These are phyloP conservation scores for Phyllopteryx taeniolatus DNA, from an alignment of 2,113 vertebrate genomes.

Conservation along the genomic window DNA sequence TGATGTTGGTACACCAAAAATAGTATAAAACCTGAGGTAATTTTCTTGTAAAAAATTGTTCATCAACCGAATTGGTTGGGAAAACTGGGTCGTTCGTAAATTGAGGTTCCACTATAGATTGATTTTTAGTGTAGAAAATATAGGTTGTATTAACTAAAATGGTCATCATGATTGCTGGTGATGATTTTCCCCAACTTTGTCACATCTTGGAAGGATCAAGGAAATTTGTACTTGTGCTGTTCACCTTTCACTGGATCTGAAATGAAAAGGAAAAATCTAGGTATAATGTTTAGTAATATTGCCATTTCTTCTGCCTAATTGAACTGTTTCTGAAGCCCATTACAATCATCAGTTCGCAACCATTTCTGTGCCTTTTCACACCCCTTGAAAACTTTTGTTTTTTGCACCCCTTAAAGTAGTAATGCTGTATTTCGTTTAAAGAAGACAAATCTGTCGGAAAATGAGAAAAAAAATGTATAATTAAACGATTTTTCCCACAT, in stretches of 20 bases:
- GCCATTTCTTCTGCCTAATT: not conserved
- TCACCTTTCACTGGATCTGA: conserved; percentile 30
- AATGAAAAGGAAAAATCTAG: conserved; percentile 15
- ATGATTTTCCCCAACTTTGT: too few species aligned
- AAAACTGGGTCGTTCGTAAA: not conserved
- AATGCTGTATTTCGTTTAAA: not conserved
- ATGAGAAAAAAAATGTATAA: not conserved
- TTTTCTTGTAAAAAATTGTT: too few species aligned
- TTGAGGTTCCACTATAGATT: not conserved
- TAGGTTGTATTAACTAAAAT: not conserved
- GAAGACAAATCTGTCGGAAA: not conserved
- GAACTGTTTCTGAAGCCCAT: not conserved
- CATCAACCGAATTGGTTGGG: too few species aligned
- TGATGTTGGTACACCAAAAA: too few species aligned
- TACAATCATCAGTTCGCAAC: not conserved
- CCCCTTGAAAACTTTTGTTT: not conserved
- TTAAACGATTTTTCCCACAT: too few species aligned
- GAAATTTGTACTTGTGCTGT: not conserved
- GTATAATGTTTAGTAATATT: not conserved
- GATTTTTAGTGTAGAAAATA: not conserved
- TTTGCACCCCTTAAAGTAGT: not conserved
- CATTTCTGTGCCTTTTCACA: not conserved
- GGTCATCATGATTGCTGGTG: not conserved
- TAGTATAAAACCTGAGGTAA: too few species aligned
- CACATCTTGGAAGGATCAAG: too few species aligned